Percentiles rank a stretch among this genome's conserved stretches.
These are phyloP conservation scores for Alcis repandata DNA, from an alignment of 2,888 invertebrate species.

Conservation along the genomic window DNA sequence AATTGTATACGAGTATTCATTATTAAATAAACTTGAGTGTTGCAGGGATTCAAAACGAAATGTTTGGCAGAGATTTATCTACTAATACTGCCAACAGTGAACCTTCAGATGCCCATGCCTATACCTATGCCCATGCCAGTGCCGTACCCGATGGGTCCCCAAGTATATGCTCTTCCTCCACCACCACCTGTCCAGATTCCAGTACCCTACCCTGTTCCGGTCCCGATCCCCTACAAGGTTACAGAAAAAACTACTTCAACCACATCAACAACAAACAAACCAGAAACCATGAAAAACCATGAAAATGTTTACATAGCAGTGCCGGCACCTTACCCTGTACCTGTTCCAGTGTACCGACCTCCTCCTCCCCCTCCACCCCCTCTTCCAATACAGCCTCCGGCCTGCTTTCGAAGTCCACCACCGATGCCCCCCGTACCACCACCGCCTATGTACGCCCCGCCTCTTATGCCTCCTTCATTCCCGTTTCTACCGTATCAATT, in stretches of 20 bases:
- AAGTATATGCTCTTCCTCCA: constrained; percentile 26
- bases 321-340: constrained; percentile 30
- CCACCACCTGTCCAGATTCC: constrained; percentile 31
- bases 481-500: constrained; percentile 9
- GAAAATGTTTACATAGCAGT: constrained; percentile 17
- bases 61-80: constrained; percentile 14
- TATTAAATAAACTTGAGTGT: neutral
- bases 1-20: neutral
- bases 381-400: neutral
- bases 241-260: constrained; percentile 13
- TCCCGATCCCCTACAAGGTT: constrained; percentile 20
- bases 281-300: neutral
- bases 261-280: constrained; percentile 14
- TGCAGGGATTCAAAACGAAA: constrained; percentile 15
- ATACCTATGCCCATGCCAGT: constrained; percentile 5
- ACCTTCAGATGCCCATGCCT: constrained; percentile 10
- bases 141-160: constrained; percentile 17
- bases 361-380: constrained; percentile 7
- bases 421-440: neutral
- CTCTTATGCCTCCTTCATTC: neutral
- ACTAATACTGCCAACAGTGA: constrained; percentile 19
- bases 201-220: constrained; percentile 13
- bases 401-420: neutral
- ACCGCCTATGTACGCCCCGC: neutral
- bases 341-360: constrained; percentile 15